Conservation (phyloP, 2,113 vertebrate genomes). For the Eulacestoma nigropectus region DNA sequence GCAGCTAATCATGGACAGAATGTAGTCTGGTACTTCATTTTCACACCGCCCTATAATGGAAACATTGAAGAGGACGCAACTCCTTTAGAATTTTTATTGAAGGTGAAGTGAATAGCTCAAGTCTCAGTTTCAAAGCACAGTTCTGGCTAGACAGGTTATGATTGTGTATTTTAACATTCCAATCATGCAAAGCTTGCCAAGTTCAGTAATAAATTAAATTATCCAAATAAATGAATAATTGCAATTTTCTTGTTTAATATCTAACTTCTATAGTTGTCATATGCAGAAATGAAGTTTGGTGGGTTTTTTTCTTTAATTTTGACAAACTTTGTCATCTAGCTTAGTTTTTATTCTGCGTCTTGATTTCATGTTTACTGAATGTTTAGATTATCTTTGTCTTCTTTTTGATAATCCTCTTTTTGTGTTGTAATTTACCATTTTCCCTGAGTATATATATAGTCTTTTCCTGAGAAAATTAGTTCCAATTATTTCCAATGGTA, state of each 20-base stretch:
- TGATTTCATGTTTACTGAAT: background rate
- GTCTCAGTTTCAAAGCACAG: background rate
- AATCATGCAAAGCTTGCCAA: background rate
- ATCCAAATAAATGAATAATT: background rate
- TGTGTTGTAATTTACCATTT: background rate
- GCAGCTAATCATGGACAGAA: background rate
- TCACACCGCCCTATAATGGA: background rate
- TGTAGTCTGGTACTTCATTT: background rate
- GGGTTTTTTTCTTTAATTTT: background rate
- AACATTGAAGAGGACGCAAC: background rate
- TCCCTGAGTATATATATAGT: background rate
- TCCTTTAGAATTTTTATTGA: background rate
- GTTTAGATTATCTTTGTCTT: background rate
- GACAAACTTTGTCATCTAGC: background rate
- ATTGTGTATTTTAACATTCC: background rate
- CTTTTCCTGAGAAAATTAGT: background rate
- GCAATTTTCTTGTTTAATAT: background rate
- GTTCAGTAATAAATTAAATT: background rate
- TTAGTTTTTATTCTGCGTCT: background rate
- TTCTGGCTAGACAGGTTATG: background rate
- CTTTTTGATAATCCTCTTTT: background rate
- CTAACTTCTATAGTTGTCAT: background rate
- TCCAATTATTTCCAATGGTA: background rate
- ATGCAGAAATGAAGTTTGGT: background rate
- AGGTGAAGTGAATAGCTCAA: background rate